phyloP scores from a whole-genome alignment of 2,888 invertebrate species.

The Cantharis nigra region DNA sequence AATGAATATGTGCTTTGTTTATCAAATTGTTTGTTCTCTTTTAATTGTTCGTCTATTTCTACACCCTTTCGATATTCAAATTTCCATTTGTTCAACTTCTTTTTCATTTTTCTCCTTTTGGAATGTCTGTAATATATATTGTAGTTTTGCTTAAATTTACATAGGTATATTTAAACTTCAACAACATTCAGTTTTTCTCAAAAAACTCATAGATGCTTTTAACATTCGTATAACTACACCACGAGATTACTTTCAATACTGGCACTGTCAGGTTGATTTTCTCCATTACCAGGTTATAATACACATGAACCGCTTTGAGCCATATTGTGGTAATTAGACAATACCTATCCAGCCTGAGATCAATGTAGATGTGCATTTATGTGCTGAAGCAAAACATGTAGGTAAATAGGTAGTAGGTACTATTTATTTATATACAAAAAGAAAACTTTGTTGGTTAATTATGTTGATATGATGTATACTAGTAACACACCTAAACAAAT shows the following conservation, averaged over 20 bases:
- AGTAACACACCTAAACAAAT: not conserved
- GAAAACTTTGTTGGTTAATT: not conserved
- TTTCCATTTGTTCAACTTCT: too few species aligned
- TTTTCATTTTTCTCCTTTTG: too few species aligned
- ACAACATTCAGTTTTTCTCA: not conserved
- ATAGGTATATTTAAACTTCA: too few species aligned
- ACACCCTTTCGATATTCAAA: too few species aligned
- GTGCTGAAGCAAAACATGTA: constrained; percentile 24
- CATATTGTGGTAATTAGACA: not conserved
- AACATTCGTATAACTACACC: not conserved
- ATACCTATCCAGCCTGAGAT: not conserved
- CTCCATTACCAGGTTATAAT: not conserved
- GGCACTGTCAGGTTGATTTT: not conserved
- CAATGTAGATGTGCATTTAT: constrained; percentile 18
- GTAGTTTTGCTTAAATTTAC: too few species aligned
- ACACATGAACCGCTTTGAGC: not conserved
- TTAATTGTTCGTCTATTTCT: too few species aligned
- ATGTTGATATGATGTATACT: not conserved
- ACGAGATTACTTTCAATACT: not conserved
- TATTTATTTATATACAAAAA: constrained; percentile 1
- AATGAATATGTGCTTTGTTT: too few species aligned
- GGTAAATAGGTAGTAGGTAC: constrained; percentile 17
- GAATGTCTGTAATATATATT: too few species aligned
- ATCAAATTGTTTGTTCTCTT: too few species aligned
- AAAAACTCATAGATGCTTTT: not conserved